A percentile compares a stretch with the other conserved stretches of the same genome.
phyloP scores from a whole-genome alignment of 1,140 invertebrate species.

The Phenacoccus solenopsis region DNA sequence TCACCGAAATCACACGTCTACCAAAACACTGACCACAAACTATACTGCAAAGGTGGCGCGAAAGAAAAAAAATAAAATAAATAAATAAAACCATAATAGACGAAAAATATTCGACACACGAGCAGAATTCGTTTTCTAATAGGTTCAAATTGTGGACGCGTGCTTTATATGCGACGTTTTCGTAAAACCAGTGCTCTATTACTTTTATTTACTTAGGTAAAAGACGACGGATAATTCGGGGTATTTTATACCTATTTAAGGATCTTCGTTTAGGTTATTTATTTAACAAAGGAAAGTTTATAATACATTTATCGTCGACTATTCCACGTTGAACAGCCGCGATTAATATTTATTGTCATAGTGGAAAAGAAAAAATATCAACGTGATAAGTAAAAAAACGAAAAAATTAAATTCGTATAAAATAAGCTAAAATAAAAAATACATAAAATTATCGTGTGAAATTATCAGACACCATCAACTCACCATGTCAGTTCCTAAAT shows the following conservation, averaged over 20 bases:
- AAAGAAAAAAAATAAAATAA: too few species aligned
- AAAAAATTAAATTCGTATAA: slow-evolving; percentile 19
- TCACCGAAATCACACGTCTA: too few species aligned
- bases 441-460: neutral
- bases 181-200: neutral
- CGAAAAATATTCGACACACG: too few species aligned
- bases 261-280: too few species aligned
- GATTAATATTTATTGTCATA: neutral
- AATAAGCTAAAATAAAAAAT: slow-evolving; percentile 21
- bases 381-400: slow-evolving; percentile 9
- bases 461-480: slow-evolving; percentile 35
- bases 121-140: too few species aligned
- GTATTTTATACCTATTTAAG: too few species aligned
- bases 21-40: too few species aligned
- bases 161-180: neutral
- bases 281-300: too few species aligned
- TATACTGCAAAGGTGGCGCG: too few species aligned
- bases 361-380: neutral
- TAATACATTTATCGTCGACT: neutral
- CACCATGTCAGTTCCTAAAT: slow-evolving; percentile 99
- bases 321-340: too few species aligned
- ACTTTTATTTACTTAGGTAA: neutral
- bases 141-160: neutral
- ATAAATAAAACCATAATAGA: too few species aligned
- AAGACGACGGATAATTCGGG: too few species aligned